Evolutionary conservation across 2,113 vertebrate genomes (phyloP).

Genomic region (Corvus hawaiiensis): DNA sequence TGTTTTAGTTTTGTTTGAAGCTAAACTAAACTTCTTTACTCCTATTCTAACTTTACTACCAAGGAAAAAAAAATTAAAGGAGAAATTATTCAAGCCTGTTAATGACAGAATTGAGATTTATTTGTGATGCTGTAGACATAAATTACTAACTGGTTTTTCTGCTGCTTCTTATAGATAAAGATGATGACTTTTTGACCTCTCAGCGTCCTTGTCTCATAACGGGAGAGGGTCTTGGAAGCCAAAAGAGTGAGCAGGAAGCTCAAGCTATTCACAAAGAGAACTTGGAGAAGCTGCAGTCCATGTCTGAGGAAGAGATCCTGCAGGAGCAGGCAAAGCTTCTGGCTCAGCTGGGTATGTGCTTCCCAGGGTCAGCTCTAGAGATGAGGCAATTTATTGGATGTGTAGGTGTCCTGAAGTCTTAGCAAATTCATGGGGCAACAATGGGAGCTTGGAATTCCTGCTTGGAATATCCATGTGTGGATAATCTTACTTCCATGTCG

Average conservation of each 20-base stretch:
- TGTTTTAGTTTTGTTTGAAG: background rate
- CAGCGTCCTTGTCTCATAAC: conserved; percentile 73
- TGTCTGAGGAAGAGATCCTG: conserved; percentile 84
- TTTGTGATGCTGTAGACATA: background rate
- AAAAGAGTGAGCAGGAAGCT: conserved; percentile 72
- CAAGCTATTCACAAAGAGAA: conserved; percentile 89
- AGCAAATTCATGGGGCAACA: background rate
- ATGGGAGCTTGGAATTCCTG: background rate
- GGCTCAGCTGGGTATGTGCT: conserved; percentile 82
- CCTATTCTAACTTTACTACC: background rate
- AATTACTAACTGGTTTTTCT: background rate
- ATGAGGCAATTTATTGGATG: background rate
- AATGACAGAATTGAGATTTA: background rate
- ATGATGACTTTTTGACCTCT: background rate
- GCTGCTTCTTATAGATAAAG: background rate
- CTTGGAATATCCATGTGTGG: background rate
- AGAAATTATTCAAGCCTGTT: background rate
- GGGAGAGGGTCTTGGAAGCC: conserved; percentile 79
- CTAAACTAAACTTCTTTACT: background rate
- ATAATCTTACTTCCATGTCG: background rate
- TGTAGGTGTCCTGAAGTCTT: background rate
- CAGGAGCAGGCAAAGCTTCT: conserved; percentile 83
- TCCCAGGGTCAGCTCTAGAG: background rate
- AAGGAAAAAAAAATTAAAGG: background rate
- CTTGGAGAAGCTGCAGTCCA: conserved; percentile 75